Evolutionary conservation across 2,888 invertebrate species (phyloP).

Genomic region (Periphyllus acericola): DNA sequence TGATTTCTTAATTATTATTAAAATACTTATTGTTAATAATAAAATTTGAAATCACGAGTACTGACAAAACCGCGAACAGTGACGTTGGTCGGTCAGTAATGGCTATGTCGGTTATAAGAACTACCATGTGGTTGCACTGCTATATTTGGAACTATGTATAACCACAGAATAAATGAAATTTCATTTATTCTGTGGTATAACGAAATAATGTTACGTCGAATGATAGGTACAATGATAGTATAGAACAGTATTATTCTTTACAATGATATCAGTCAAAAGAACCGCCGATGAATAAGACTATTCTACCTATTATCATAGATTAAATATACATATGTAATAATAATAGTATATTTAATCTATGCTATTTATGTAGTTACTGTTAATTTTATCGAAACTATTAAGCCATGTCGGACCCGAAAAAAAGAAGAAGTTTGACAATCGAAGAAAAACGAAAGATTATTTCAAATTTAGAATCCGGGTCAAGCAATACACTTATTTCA

Average conservation of each 20-base stretch:
- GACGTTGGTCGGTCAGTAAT: not conserved
- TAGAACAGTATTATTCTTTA: too few relatives aligned
- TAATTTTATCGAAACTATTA: not conserved
- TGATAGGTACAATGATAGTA: not conserved
- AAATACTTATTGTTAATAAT: too few relatives aligned
- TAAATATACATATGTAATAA: too few relatives aligned
- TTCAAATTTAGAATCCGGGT: not conserved
- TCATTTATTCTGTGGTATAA: too few relatives aligned
- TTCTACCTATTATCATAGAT: too few relatives aligned
- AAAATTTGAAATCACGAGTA: not conserved
- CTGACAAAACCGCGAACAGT: not conserved
- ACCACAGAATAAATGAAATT: too few relatives aligned
- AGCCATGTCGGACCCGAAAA: not conserved
- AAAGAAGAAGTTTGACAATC: not conserved
- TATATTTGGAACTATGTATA: too few relatives aligned
- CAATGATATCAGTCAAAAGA: not conserved
- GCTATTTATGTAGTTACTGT: not conserved
- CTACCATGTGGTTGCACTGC: not conserved
- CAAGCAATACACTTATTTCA: not conserved
- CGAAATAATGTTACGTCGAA: too few relatives aligned
- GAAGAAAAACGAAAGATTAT: not conserved
- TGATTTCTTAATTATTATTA: too few relatives aligned
- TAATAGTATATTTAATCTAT: not conserved
- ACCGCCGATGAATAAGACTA: too few relatives aligned
- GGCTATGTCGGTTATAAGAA: not conserved